Base-by-base conservation (phyloP, 2,888 invertebrate genomes). In the Linnaemya vulpina region DNA sequence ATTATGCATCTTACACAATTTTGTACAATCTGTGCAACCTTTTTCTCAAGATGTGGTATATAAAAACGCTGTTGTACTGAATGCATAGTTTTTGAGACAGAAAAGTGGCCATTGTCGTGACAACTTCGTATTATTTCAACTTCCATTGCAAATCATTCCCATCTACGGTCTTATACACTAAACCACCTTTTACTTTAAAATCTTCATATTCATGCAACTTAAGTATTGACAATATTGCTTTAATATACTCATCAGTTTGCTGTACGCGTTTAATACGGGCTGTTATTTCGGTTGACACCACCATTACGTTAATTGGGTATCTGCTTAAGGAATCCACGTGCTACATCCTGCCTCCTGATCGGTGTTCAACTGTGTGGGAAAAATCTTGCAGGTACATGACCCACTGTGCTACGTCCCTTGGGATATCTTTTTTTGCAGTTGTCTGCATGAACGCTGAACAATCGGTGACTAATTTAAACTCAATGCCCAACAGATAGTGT, bases 331-430 rank as follows among this genome's bases (percentile, higher is more conserved):
- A 62, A 58, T 80, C 70, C 10, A 83, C 82, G 51, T 80, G 86
- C 40, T 86, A 83, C 76, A 86, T 79, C 7, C 74, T 53, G 22
- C 25, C 70, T 8, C 43, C 73, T 35, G 73, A 25, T 3, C 67
- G 70, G 35, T 83, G 75, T 43, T 86, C 79, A 38, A 76, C 67
- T 1, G 17, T 62, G 11, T 83, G 87, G 40, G 86, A 63, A 68
- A 86, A 89, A 43, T 89, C 87, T 79, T 88, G 80, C 5, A 88
- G 22, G 46, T 87, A 68, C 71, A 88, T 67, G 79, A 85, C 20
- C 88, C 76, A 88, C 67, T 87, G 86, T n/a, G 87, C 85, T 1
- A 89, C 86, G 73, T 86, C 83, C 35, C 87, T 73, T 17, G 84
- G 82, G 15, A 87, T 53, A 60, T 88, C 87, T 70, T 79, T 84